Conservation (phyloP, 2,888 invertebrate genomes). For the Phortica okadai region DNA sequence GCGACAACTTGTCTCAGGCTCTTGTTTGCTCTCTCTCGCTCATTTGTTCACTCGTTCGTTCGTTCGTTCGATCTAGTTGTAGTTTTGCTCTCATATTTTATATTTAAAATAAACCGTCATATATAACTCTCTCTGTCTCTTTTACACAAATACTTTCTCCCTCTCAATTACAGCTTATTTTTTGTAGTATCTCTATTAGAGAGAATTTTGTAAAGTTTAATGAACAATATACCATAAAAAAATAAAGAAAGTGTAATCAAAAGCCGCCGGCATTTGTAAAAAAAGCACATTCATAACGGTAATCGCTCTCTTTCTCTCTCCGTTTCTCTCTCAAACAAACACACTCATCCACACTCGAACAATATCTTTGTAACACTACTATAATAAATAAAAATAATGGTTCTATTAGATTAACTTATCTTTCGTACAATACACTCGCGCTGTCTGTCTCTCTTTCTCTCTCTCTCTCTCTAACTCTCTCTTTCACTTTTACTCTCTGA, state of each 20-base stretch:
- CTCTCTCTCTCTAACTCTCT: slow-evolving; percentile 41
- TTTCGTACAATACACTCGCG: neutral
- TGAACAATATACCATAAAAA: neutral
- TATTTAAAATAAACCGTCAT: neutral
- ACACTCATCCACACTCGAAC: neutral
- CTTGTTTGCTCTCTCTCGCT: slow-evolving; percentile 4
- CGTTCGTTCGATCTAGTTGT: slow-evolving; percentile 17
- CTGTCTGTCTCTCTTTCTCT: slow-evolving; percentile 37
- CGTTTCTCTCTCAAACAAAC: neutral
- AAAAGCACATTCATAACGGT: neutral
- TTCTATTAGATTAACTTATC: neutral
- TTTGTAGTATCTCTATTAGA: slow-evolving; percentile 14
- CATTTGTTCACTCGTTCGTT: slow-evolving; percentile 21
- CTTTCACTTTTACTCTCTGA: slow-evolving; percentile 46
- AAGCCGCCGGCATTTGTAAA: slow-evolving; percentile 1
- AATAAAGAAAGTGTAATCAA: neutral
- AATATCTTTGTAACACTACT: neutral
- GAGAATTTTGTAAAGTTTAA: slow-evolving; percentile 5
- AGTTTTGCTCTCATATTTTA: neutral
- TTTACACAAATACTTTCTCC: slow-evolving; percentile 19
- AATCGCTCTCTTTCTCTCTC: neutral
- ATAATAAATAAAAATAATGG: neutral
- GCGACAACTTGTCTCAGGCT: neutral
- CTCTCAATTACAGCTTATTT: slow-evolving; percentile 38
- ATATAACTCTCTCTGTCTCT: slow-evolving; percentile 36